Evolutionary conservation across 2,113 vertebrate species (phyloP), one percentile per base, ranked within the genome.

Genomic region (Cichladusa arquata): DNA sequence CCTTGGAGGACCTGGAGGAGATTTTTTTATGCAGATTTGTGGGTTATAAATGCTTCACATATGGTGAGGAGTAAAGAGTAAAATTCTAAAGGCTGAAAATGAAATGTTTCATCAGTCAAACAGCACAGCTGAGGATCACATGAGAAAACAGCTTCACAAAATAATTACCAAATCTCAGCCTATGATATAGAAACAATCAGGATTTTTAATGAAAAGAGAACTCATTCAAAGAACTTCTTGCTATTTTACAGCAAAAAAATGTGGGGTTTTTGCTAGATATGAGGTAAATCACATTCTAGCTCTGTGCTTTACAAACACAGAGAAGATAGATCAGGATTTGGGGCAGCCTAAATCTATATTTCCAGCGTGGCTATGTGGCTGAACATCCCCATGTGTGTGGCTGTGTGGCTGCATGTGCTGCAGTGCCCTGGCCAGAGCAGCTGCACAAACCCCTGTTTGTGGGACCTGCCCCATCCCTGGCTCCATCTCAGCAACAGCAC

Each of bases 341-440:
- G 45, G 72, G 65, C 85, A 93, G 67, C 25, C 58, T 34, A 8
- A 65, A 70, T 10, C 42, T 7, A n/a, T 20, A 45, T 51, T 48
- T 1, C 18, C 31, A 79, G 19, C 0, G 28, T 13, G 66, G 31
- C 1, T 14, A 4, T 5, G 1, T 33, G 62, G 12, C 26, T 26
- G 0, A 31, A 36, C 33, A 34, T 1, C 58, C 45, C 51, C 62
- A 2, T 2, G 11, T 3, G 7, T 23, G 31, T 38, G 13, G 5
- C 2, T 12, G 1, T 56, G 74, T 69, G n/a, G 40, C 50, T 51
- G 12, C 51, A 44, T 8, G 24, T 20, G 51, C 33, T 31, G 61
- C 9, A 12, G 40, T 12, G 28, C 16, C 16, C 31, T 14, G 45
- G 40, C 19, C 45, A 31, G 2, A 26, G 34, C 38, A 77, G 60